Conservation (phyloP, 2,888 invertebrate species). For the Hypsopygia costalis region DNA sequence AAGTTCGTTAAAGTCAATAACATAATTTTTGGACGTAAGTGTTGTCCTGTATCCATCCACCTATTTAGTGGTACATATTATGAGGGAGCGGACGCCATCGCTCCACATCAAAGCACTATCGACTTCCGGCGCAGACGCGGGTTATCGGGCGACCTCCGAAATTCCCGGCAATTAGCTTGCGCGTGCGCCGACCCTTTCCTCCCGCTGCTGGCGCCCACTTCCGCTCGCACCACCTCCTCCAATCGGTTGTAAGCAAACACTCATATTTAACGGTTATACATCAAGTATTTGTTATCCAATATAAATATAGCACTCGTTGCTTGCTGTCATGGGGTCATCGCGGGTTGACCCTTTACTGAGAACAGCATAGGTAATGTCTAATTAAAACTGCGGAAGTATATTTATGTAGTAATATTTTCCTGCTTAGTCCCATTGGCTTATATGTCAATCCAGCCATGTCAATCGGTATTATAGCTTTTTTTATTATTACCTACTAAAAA, state of each 20-base stretch:
- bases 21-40: neutral
- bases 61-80: conserved; percentile 26
- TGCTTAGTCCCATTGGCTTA: conserved; percentile 7
- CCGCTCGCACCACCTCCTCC: conserved; percentile 41
- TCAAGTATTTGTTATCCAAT: conserved; percentile 4
- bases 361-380: conserved; percentile 5
- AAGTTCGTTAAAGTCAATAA: too few relatives aligned
- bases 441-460: neutral
- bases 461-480: too few relatives aligned
- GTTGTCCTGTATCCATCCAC: conserved; percentile 20
- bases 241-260: conserved; percentile 12
- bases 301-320: conserved; percentile 6
- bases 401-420: conserved; percentile 24
- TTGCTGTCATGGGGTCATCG: conserved; percentile 11
- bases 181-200: conserved; percentile 48
- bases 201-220: conserved; percentile 42
- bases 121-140: conserved; percentile 68
- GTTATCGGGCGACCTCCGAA: conserved; percentile 76
- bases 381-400: conserved; percentile 4
- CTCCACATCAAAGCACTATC: conserved; percentile 73
- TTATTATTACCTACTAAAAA: too few relatives aligned
- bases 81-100: conserved; percentile 56
- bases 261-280: neutral
- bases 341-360: conserved; percentile 6
- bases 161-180: conserved; percentile 68